Percentiles rank a stretch among this genome's conserved stretches.
These are phyloP conservation scores for Gymnobelideus leadbeateri DNA, from an alignment of 2,113 vertebrate species.

Conservation along the genomic window DNA sequence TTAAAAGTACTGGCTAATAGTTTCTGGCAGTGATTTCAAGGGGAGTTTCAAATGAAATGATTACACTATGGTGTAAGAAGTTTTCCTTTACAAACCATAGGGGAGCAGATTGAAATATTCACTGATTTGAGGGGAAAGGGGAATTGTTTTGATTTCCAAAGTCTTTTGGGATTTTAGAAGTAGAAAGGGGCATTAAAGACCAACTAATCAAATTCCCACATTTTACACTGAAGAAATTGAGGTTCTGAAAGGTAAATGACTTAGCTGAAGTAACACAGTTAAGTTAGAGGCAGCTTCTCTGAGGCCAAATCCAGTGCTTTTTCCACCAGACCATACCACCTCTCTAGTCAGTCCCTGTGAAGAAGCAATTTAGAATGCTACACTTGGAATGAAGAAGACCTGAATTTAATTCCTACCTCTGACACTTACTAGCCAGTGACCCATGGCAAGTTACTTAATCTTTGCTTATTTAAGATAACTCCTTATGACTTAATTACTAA, in stretches of 20 bases:
- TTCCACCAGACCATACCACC: neutral
- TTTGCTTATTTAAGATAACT: neutral
- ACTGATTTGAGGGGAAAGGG: constrained; percentile 43
- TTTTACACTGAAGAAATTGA: neutral
- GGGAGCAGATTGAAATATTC: constrained; percentile 70
- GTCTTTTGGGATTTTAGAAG: neutral
- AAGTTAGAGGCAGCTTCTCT: neutral
- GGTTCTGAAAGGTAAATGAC: neutral
- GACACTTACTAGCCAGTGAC: neutral
- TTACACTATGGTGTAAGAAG: constrained; percentile 67
- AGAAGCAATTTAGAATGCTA: neutral
- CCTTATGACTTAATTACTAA: neutral
- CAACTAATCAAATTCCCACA: neutral
- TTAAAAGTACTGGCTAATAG: constrained; percentile 64
- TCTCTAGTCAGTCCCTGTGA: neutral
- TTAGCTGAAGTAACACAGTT: neutral
- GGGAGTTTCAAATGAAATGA: constrained; percentile 72
- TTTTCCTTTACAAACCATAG: constrained; percentile 69
- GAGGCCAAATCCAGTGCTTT: neutral
- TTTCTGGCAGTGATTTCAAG: constrained; percentile 75
- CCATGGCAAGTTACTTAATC: neutral
- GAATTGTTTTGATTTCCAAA: neutral
- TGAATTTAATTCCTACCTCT: neutral
- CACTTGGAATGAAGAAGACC: neutral
- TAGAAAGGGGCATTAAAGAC: neutral